Percentiles rank a stretch among this genome's conserved stretches.
phyloP scores from a whole-genome alignment of 2,888 invertebrate genomes.

The Agrenia bidenticulata region DNA sequence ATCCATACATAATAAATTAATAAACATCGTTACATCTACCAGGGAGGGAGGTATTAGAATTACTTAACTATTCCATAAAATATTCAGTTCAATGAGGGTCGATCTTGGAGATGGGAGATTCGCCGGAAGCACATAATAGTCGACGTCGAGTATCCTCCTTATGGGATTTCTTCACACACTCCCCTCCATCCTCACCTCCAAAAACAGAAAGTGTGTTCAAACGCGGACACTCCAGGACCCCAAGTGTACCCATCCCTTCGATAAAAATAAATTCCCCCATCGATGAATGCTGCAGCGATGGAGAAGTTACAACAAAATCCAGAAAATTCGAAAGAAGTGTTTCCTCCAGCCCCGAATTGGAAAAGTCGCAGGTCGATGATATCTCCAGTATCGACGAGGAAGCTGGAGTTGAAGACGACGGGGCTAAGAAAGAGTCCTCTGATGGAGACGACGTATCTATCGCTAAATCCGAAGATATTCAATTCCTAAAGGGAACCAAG shows the following conservation, averaged over 20 bases:
- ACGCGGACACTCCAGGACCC: constrained; percentile 3
- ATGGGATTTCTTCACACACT: constrained; percentile 18
- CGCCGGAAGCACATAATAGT: background rate
- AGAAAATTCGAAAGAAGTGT: constrained; percentile 7
- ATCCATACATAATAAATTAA: no score
- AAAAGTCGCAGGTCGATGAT: background rate
- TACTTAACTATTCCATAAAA: no score
- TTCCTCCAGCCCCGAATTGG: background rate
- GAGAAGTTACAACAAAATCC: background rate
- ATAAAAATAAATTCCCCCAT: constrained; percentile 18
- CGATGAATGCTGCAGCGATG: constrained; percentile 6
- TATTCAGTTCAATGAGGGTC: no score
- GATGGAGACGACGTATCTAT: background rate
- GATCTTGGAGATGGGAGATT: no score
- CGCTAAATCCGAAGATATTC: background rate
- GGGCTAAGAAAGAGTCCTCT: background rate
- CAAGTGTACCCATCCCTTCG: constrained; percentile 14
- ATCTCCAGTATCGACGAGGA: constrained; percentile 18
- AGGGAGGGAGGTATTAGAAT: no score
- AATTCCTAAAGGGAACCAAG: background rate
- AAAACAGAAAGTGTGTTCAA: background rate
- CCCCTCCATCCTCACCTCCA: constrained; percentile 17
- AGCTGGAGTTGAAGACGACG: background rate
- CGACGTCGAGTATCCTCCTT: background rate
- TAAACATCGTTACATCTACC: no score